These are phyloP conservation scores for Melanaphis sacchari DNA, from an alignment of 1,140 invertebrate genomes.

Conservation along the genomic window DNA sequence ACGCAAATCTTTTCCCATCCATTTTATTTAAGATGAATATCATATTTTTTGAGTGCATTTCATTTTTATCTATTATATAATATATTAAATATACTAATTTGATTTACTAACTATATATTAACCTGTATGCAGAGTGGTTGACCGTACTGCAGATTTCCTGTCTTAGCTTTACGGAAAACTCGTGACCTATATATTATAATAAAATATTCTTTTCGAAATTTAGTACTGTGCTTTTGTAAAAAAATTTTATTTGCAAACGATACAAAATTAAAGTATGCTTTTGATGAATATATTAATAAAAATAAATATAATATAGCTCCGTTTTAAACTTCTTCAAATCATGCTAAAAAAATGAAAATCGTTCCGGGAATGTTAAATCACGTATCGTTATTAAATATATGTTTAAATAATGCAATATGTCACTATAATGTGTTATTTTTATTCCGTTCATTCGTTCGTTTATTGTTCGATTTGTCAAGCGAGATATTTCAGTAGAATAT, in stretches of 20 bases:
- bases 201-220: background rate
- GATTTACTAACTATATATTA: background rate
- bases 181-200: background rate
- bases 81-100: background rate
- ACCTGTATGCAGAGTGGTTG: background rate
- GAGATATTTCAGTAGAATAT: background rate
- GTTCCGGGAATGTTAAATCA: background rate
- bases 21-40: background rate
- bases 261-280: background rate
- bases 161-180: background rate
- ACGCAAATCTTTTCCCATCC: background rate
- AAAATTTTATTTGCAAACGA: background rate
- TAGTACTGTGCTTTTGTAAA: background rate
- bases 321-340: background rate
- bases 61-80: background rate
- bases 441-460: background rate
- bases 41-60: background rate
- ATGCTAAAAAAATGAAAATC: background rate
- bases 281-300: background rate
- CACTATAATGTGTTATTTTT: background rate
- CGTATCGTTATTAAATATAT: background rate
- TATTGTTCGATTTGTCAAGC: background rate
- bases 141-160: background rate
- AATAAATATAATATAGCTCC: background rate
- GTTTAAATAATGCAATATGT: background rate